Evolutionary conservation across 1,140 invertebrate genomes (phyloP).

Genomic region (Sitophilus oryzae): DNA sequence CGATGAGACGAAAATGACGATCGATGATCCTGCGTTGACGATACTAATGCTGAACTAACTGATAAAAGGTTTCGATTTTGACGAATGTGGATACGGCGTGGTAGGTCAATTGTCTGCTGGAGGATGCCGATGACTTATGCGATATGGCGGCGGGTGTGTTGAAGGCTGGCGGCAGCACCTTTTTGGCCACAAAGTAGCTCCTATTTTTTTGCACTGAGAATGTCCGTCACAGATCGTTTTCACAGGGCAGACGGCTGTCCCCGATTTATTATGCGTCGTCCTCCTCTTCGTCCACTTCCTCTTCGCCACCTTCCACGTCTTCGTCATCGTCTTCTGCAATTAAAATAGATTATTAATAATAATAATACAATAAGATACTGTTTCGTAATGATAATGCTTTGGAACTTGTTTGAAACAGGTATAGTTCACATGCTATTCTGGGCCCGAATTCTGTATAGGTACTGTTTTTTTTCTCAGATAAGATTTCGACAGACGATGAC

Average conservation of each 20-base stretch:
- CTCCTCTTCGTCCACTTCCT: slow-evolving; percentile 40
- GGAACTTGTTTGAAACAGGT: too few species aligned
- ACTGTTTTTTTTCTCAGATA: too few species aligned
- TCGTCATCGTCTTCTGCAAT: slow-evolving; percentile 43
- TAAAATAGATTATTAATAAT: too few species aligned
- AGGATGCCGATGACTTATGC: background rate
- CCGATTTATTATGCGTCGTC: slow-evolving; percentile 43
- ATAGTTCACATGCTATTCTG: too few species aligned
- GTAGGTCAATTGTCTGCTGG: slow-evolving; percentile 5
- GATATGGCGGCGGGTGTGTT: background rate
- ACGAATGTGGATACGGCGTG: slow-evolving; percentile 2
- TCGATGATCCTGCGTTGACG: background rate
- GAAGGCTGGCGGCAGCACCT: slow-evolving; percentile 12
- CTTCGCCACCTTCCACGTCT: slow-evolving; percentile 41
- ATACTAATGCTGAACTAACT: slow-evolving; percentile 5
- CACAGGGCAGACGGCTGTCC: slow-evolving; percentile 28
- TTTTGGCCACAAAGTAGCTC: slow-evolving; percentile 39
- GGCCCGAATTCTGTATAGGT: too few species aligned
- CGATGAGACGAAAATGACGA: too few species aligned
- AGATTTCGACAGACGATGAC: too few species aligned
- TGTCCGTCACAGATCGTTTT: slow-evolving; percentile 38
- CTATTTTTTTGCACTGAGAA: slow-evolving; percentile 35
- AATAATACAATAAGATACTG: too few species aligned
- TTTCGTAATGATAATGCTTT: too few species aligned
- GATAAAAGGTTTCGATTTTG: background rate